Evolutionary conservation across 2,797 vertebrate genomes (phyloP), one percentile per base, ranked within the genome.

Genomic region (Leptatherina wallacei): DNA sequence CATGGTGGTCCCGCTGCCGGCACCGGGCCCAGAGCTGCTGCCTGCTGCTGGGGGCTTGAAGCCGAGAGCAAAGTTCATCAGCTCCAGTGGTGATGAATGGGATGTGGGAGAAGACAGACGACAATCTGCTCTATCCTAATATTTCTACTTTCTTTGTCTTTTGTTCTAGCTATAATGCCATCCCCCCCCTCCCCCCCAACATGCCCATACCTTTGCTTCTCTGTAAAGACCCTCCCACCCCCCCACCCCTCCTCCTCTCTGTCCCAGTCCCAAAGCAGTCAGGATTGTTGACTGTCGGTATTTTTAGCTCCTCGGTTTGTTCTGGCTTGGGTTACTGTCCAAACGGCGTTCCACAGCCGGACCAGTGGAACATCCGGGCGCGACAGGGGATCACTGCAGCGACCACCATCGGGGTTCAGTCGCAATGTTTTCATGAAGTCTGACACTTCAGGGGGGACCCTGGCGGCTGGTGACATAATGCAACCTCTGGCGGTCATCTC

Each of bases 11-110:
- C 75, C 65, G 4, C 73, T 6, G 12, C 71, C 64, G 1, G 74
- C 62, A 0, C 75, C 63, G 6, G 83, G 69, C 40, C 94, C 93
- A 0, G 95, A 90, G n/a, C n/a, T n/a, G 54, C 95, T 94, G 88
- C 95, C 95, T 27, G 95, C 91, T 49, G 96, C 88, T 64, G 92
- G 91, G 65, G 95, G 92, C 88, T 96, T 95, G 89, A 95, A 94
- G 64, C 95, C 93, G 54, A 95, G 92, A 0, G 93, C 77, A 86
- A 96, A 96, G 93, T 94, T 97, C 96, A 97, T 97, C 86, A 1
- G 64, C 60, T 65, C 73, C 30, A 7, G 6, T 4, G 13, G 12
- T 1, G 22, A 18, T n/a, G 29, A 33, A 20, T 2, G 1, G 32
- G 47, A 73, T 8, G 5, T 51, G n/a, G 55, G 10, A 29, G 49